Percentiles rank a stretch among this genome's conserved stretches.
phyloP scores from a whole-genome alignment of 2,797 vertebrate genomes.

The Anableps anableps region DNA sequence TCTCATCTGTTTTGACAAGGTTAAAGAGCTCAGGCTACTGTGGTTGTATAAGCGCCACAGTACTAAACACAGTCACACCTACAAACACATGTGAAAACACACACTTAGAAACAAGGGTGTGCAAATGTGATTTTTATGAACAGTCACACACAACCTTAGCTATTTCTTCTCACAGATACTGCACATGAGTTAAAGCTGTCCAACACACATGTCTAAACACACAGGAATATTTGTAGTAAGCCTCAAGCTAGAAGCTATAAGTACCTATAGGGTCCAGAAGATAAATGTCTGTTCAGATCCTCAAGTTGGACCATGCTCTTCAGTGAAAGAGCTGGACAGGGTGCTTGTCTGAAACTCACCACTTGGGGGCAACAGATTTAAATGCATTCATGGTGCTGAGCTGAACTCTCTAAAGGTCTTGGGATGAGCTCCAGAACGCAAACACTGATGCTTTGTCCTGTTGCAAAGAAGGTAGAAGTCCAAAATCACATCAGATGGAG shows the following conservation, averaged over 20 bases:
- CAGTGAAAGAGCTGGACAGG: constrained; percentile 5
- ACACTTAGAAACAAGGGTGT: constrained; percentile 16
- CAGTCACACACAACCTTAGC: constrained; percentile 18
- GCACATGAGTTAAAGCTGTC: constrained; percentile 8
- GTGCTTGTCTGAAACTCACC: constrained; percentile 49
- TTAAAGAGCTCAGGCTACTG: constrained; percentile 55
- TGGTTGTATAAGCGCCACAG: constrained; percentile 50
- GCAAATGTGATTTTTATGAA: constrained; percentile 23
- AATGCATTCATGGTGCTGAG: constrained; percentile 42
- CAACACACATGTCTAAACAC: constrained; percentile 18
- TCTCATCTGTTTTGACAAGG: constrained; percentile 13
- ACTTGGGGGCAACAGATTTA: constrained; percentile 76
- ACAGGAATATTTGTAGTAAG: constrained; percentile 41
- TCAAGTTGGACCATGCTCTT: constrained; percentile 34
- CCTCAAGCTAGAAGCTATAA: constrained; percentile 45
- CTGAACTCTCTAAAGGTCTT: constrained; percentile 28
- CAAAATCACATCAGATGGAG: constrained; percentile 41
- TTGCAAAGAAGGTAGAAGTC: constrained; percentile 30
- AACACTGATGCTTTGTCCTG: constrained; percentile 62
- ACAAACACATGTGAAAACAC: constrained; percentile 25
- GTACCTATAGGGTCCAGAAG: constrained; percentile 30
- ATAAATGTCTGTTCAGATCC: constrained; percentile 33
- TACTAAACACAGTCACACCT: constrained; percentile 16
- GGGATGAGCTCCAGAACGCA: constrained; percentile 49
- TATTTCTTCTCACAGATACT: constrained; percentile 1